phyloP scores from a whole-genome alignment of 2,888 invertebrate genomes.

The Hypolimnas misippus region DNA sequence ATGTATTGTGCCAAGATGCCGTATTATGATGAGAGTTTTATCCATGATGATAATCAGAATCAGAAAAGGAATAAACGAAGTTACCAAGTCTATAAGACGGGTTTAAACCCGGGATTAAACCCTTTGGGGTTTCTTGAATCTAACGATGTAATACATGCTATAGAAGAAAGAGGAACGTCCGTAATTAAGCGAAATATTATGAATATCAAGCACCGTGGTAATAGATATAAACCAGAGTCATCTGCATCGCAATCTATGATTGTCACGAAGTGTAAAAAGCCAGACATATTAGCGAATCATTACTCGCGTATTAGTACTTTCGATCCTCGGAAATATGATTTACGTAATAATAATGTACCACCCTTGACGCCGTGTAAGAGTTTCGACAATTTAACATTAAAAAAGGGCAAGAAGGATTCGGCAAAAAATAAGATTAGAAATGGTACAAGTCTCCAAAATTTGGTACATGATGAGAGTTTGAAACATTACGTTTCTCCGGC shows the following conservation, averaged over 20 bases:
- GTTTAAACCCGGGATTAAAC: constrained; percentile 66
- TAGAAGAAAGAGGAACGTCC: constrained; percentile 71
- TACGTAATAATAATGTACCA: constrained; percentile 71
- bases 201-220: constrained; percentile 70
- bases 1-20: constrained; percentile 66
- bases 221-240: constrained; percentile 60
- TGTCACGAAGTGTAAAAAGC: constrained; percentile 57
- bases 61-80: constrained; percentile 79
- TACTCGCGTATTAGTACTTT: constrained; percentile 71
- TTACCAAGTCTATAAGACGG: constrained; percentile 79
- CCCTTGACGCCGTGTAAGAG: constrained; percentile 73
- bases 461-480: constrained; percentile 65
- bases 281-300: constrained; percentile 70
- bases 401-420: constrained; percentile 53
- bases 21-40: constrained; percentile 81
- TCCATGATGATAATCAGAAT: constrained; percentile 76
- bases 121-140: constrained; percentile 65
- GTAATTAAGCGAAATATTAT: constrained; percentile 75
- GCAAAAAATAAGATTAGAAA: constrained; percentile 60
- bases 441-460: constrained; percentile 73
- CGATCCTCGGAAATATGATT: constrained; percentile 67
- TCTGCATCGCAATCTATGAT: constrained; percentile 45
- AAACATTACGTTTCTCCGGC: constrained; percentile 68
- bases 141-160: constrained; percentile 63
- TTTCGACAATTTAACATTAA: constrained; percentile 75